A percentile compares a stretch with the other conserved stretches of the same genome.
These are phyloP conservation scores for Piscicola geometra DNA, from an alignment of 2,888 invertebrate genomes.

Conservation along the genomic window DNA sequence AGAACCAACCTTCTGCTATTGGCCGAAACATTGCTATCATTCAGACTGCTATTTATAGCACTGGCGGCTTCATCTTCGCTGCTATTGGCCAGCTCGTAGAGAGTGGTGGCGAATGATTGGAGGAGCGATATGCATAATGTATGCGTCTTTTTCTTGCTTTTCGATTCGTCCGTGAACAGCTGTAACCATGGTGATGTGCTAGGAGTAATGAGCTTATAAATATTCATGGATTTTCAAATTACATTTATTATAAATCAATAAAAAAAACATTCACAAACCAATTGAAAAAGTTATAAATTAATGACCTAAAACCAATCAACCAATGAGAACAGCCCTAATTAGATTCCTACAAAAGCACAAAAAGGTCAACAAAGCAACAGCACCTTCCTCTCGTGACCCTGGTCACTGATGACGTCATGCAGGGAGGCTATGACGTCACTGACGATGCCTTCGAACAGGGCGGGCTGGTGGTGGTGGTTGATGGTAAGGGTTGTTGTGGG, in stretches of 20 bases:
- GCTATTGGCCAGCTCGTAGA: constrained; percentile 66
- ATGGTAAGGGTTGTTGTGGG: neutral
- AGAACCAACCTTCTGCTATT: no score
- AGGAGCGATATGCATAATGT: constrained; percentile 52
- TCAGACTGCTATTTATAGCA: neutral
- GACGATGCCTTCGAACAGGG: constrained; percentile 69
- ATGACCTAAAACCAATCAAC: no score
- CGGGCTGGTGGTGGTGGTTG: constrained; percentile 60
- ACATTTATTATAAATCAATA: no score
- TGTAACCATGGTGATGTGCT: no score
- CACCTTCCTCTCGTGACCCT: constrained; percentile 63
- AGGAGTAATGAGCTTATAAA: no score
- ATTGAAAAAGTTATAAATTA: no score
- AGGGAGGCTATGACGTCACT: constrained; percentile 64
- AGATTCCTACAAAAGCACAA: neutral
- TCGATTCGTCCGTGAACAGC: constrained; percentile 21
- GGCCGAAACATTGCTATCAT: no score
- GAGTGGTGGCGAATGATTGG: constrained; percentile 60
- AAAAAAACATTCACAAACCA: no score
- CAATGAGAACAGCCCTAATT: no score
- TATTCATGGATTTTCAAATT: no score
- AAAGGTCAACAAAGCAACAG: constrained; percentile 1
- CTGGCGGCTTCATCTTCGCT: neutral
- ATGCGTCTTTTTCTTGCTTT: constrained; percentile 54
- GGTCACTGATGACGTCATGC: constrained; percentile 61